Percentiles rank a stretch among this genome's conserved stretches.
Conservation (phyloP, 1,140 invertebrate genomes). For the Drosophila ohnishii region DNA sequence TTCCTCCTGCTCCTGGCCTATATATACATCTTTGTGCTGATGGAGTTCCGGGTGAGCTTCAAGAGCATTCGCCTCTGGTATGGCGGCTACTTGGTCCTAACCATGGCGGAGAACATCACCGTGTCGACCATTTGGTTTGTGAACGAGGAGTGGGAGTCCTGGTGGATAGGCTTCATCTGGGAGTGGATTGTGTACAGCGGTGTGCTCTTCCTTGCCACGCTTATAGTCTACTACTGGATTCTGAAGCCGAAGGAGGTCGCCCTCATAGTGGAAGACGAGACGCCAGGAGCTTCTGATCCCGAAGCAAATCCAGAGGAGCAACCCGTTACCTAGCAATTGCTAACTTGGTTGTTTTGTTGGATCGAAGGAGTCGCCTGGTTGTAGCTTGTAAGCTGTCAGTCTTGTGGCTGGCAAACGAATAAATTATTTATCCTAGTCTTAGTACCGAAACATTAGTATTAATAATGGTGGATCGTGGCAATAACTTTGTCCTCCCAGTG, state of each 20-base stretch:
- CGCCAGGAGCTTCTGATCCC: not conserved
- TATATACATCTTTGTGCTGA: conserved; percentile 88
- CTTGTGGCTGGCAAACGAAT: conserved; percentile 34
- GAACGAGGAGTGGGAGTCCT: conserved; percentile 85
- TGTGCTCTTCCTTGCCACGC: conserved; percentile 83
- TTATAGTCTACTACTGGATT: conserved; percentile 85
- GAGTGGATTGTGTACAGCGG: conserved; percentile 84
- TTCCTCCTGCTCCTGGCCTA: conserved; percentile 88
- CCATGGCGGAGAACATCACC: conserved; percentile 86
- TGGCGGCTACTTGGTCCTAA: conserved; percentile 86
- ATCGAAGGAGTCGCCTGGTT: conserved; percentile 11
- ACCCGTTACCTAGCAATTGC: conserved; percentile 49
- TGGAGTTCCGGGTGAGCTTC: conserved; percentile 90
- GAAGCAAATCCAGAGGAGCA: conserved; percentile 4
- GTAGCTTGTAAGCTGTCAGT: conserved; percentile 31
- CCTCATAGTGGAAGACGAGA: conserved; percentile 75
- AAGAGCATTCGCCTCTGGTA: conserved; percentile 87
- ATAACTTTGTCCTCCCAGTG: conserved; percentile 32
- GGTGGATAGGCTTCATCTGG: conserved; percentile 86
- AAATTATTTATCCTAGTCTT: conserved; percentile 67
- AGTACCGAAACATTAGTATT: conserved; percentile 13
- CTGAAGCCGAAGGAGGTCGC: conserved; percentile 85
- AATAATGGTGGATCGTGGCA: conserved; percentile 33
- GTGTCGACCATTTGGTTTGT: conserved; percentile 88
- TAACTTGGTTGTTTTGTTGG: conserved; percentile 26